Percentiles rank a stretch among this genome's conserved stretches.
These are phyloP conservation scores for Trichomalopsis sarcophagae DNA, from an alignment of 1,140 invertebrate species.

Conservation along the genomic window DNA sequence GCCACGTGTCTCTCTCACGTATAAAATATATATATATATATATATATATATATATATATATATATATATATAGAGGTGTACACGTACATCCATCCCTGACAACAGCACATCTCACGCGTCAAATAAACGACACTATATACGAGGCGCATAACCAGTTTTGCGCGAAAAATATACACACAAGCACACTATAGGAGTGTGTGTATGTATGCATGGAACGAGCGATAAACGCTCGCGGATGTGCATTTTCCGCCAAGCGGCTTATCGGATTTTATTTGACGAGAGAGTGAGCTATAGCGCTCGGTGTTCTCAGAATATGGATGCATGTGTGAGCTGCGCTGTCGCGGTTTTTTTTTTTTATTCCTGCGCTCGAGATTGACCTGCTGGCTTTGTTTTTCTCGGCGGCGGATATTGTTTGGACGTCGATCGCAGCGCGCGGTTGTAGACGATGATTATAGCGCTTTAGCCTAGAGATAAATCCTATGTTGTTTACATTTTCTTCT, in stretches of 20 bases:
- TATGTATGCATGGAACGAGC: background rate
- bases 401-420: background rate
- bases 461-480: background rate
- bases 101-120: background rate
- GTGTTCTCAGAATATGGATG: slow-evolving; percentile 1
- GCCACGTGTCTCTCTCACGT: background rate
- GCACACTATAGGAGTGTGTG: too few relatives aligned
- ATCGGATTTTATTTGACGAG: slow-evolving; percentile 30
- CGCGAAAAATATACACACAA: background rate
- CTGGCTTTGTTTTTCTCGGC: background rate
- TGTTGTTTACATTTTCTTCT: background rate
- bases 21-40: too few relatives aligned
- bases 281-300: background rate
- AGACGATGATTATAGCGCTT: background rate
- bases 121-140: background rate
- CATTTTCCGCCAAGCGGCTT: slow-evolving; percentile 15
- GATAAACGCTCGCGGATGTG: slow-evolving; percentile 15
- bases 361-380: background rate
- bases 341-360: background rate
- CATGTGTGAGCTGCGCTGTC: background rate
- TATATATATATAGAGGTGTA: background rate
- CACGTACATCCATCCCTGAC: background rate
- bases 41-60: too few relatives aligned
- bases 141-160: background rate
- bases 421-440: background rate